Conservation (phyloP, 2,113 vertebrate genomes). For the Triplophysa siluroides region DNA sequence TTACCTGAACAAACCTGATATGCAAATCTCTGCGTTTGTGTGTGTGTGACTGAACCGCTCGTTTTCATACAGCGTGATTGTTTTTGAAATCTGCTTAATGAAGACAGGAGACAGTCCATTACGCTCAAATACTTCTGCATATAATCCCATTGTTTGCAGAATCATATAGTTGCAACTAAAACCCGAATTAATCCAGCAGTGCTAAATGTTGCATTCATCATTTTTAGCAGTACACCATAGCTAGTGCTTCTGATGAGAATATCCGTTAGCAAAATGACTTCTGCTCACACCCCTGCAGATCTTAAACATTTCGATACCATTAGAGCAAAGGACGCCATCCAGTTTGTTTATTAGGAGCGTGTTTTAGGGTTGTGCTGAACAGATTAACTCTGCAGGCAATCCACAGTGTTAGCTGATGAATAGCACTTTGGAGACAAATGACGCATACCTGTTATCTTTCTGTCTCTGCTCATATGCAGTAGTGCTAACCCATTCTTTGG, state of each 20-base stretch:
- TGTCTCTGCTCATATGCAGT: conserved; percentile 3
- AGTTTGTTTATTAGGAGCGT: conserved; percentile 3
- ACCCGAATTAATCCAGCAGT: conserved; percentile 6
- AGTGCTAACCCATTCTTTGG: conserved; percentile 9
- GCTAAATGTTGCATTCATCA: background rate
- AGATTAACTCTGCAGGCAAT: conserved; percentile 8
- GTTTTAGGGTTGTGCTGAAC: conserved; percentile 11
- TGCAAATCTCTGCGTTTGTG: conserved; percentile 20
- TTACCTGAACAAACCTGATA: background rate
- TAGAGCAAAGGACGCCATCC: background rate
- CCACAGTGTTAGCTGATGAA: background rate
- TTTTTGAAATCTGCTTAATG: conserved; percentile 15
- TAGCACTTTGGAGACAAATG: background rate
- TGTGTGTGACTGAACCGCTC: conserved; percentile 9
- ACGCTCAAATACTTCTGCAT: conserved; percentile 13
- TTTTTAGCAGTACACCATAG: background rate
- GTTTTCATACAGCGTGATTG: conserved; percentile 25
- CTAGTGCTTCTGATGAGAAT: background rate
- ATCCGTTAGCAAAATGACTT: conserved; percentile 6
- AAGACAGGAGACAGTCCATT: conserved; percentile 14
- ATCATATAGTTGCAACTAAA: conserved; percentile 8
- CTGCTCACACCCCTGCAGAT: conserved; percentile 1
- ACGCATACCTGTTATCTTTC: background rate
- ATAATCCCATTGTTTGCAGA: conserved; percentile 14
- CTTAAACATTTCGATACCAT: background rate